Conservation (phyloP, 2,113 vertebrate genomes). For the Burhinus oedicnemus region DNA sequence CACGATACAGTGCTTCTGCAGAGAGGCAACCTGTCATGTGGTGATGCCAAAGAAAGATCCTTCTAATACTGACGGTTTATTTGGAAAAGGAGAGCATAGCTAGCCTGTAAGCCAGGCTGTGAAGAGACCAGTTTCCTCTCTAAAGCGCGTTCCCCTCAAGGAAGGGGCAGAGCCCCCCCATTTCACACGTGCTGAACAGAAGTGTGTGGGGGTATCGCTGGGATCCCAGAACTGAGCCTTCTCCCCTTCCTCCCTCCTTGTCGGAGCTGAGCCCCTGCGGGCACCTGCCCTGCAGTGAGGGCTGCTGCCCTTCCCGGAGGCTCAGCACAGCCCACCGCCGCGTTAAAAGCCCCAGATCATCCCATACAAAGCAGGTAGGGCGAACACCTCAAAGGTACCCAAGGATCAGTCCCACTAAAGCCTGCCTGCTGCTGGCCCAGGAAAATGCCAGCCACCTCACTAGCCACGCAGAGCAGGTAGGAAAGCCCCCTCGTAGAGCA, state of each 20-base stretch:
- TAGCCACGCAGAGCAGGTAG: rapidly evolving
- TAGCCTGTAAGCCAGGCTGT: neutral
- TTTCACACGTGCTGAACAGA: neutral
- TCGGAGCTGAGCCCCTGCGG: no score
- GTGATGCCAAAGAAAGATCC: conserved; percentile 1
- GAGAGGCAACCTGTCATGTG: conserved; percentile 12
- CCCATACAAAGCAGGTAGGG: neutral
- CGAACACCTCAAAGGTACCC: neutral
- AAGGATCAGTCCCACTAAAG: neutral
- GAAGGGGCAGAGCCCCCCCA: neutral
- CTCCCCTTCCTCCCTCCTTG: neutral
- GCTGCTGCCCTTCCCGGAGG: no score
- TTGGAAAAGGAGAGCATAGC: neutral
- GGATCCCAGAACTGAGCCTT: neutral
- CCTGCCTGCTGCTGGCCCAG: neutral
- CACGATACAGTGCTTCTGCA: neutral
- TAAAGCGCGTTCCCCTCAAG: neutral
- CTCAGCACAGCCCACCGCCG: no score
- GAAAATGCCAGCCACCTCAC: neutral
- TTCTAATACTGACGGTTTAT: neutral
- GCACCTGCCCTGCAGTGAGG: no score
- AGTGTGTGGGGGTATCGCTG: no score
- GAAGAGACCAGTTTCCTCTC: neutral
- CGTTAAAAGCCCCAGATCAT: no score
- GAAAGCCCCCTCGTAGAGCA: neutral